A percentile compares a stretch with the other conserved stretches of the same genome.
Evolutionary conservation across 2,113 vertebrate genomes (phyloP).

Genomic region (Sphyrna mokarran): DNA sequence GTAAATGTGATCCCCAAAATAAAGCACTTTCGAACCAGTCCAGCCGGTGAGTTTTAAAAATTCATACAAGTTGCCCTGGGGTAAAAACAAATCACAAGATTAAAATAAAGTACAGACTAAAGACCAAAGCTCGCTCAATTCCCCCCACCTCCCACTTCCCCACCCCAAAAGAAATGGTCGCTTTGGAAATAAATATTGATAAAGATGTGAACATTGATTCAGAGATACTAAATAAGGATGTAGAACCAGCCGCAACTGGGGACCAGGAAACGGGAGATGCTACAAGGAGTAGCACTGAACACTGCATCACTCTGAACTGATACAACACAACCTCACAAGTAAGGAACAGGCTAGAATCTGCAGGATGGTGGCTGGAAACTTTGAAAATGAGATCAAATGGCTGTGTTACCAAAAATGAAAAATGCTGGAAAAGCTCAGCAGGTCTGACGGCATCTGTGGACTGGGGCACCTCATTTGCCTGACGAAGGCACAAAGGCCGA

Average conservation of each 20-base stretch:
- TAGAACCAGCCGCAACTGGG: not conserved
- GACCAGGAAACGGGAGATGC: not conserved
- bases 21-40: conserved; percentile 91
- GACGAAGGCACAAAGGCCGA: too few relatives aligned
- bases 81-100: conserved; percentile 36
- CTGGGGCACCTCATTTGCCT: too few relatives aligned
- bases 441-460: too few relatives aligned
- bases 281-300: not conserved
- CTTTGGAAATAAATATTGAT: not conserved
- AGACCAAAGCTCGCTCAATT: not conserved
- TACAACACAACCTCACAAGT: not conserved
- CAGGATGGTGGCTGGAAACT: not conserved
- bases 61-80: conserved; percentile 91
- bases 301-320: not conserved
- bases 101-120: not conserved
- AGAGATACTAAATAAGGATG: not conserved
- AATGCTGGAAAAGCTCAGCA: too few relatives aligned
- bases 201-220: not conserved
- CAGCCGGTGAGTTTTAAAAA: conserved; percentile 96
- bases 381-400: not conserved
- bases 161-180: not conserved
- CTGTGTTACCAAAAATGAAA: not conserved
- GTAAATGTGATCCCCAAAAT: conserved; percentile 98
- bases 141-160: not conserved
- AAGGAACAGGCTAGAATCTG: not conserved